Evolutionary conservation across 2,888 invertebrate genomes (phyloP).

Genomic region (Himalopsyche tibetana): DNA sequence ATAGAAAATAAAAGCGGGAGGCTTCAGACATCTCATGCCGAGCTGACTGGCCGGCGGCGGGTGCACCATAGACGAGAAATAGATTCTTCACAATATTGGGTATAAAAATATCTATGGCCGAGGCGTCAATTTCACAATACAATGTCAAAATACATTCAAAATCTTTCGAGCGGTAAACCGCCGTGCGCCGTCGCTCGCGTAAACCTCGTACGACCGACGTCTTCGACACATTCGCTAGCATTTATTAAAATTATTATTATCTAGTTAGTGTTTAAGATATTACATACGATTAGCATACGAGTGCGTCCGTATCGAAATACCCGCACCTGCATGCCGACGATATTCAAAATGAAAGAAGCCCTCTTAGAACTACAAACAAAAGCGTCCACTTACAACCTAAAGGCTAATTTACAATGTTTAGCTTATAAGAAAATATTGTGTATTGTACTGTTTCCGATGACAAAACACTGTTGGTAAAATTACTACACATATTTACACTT

Average conservation of each 20-base stretch:
- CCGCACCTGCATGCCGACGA: background rate
- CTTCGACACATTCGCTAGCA: conserved; percentile 32
- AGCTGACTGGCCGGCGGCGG: conserved; percentile 30
- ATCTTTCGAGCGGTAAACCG: conserved; percentile 15
- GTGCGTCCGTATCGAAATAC: conserved; percentile 3
- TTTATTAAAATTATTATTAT: conserved; percentile 36
- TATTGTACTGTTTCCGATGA: conserved; percentile 35
- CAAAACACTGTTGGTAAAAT: conserved; percentile 27
- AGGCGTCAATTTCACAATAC: conserved; percentile 20
- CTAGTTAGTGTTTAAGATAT: conserved; percentile 35
- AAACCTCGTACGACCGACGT: conserved; percentile 5
- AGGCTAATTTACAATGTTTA: conserved; percentile 40
- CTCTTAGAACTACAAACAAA: conserved; percentile 38
- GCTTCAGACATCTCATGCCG: conserved; percentile 17
- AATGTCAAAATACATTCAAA: conserved; percentile 17
- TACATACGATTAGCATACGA: background rate
- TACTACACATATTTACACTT: conserved; percentile 28
- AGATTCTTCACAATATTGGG: conserved; percentile 36
- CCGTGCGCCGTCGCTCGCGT: background rate
- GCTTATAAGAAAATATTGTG: conserved; percentile 41
- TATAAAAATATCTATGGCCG: conserved; percentile 40
- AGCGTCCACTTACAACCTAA: conserved; percentile 14
- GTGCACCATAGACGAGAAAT: conserved; percentile 36
- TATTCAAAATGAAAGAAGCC: conserved; percentile 39
- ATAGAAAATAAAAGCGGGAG: conserved; percentile 32